Evolutionary conservation across 92 coral and sea anemone species (phyloP).

Genomic region (Phymanthus crucifer): DNA sequence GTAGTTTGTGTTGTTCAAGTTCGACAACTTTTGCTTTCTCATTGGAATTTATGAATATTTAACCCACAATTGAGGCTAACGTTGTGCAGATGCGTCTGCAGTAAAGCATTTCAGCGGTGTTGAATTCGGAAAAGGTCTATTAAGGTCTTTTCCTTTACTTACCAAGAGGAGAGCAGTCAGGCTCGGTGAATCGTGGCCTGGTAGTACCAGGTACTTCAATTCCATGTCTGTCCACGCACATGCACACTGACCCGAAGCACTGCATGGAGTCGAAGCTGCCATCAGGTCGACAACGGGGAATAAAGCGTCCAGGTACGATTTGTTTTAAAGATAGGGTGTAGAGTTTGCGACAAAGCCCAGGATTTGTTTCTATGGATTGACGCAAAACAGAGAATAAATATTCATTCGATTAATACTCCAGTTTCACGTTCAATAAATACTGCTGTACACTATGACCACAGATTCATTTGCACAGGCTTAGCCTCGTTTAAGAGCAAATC

Average conservation of each 20-base stretch:
- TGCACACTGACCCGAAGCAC: slow-evolving; percentile 79
- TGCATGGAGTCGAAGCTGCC: slow-evolving; percentile 78
- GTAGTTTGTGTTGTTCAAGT: too few relatives aligned
- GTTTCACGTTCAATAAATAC: too few relatives aligned
- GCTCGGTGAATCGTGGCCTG: slow-evolving; percentile 66
- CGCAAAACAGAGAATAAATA: not conserved
- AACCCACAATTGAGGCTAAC: too few relatives aligned
- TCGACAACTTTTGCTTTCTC: too few relatives aligned
- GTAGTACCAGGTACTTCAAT: slow-evolving; percentile 77
- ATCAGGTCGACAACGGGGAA: slow-evolving; percentile 81
- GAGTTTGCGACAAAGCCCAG: slow-evolving; percentile 33
- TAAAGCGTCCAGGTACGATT: slow-evolving; percentile 79
- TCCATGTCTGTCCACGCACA: slow-evolving; percentile 88
- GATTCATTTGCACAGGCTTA: too few relatives aligned
- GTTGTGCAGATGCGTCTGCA: too few relatives aligned
- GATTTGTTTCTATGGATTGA: slow-evolving; percentile 9
- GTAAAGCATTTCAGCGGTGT: too few relatives aligned
- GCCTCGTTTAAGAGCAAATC: too few relatives aligned
- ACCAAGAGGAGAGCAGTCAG: slow-evolving; percentile 75
- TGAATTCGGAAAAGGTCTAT: too few relatives aligned
- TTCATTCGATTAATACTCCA: too few relatives aligned
- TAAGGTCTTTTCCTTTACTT: not conserved
- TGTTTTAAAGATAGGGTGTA: slow-evolving; percentile 57
- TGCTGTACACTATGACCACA: too few relatives aligned
- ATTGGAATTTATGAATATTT: too few relatives aligned